Conservation (phyloP, 2,797 vertebrate genomes). For the Microctenopoma steveboyesi region DNA sequence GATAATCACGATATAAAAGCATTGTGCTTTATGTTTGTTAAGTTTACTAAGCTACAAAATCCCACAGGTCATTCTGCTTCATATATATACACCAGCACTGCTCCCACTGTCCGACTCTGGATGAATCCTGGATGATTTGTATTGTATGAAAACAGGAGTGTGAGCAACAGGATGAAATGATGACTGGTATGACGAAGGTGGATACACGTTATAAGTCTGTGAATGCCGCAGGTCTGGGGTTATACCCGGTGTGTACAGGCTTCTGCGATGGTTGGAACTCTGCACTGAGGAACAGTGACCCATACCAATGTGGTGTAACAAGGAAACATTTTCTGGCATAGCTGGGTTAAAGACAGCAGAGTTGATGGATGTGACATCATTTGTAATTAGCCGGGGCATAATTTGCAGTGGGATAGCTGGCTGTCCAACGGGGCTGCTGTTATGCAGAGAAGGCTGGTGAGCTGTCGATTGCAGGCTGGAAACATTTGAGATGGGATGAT, state of each 20-base stretch:
- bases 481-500: conserved; percentile 61
- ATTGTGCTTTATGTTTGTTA: neutral
- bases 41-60: neutral
- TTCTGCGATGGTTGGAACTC: conserved; percentile 47
- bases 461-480: conserved; percentile 42
- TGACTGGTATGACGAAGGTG: conserved; percentile 57
- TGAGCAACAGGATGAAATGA: conserved; percentile 64
- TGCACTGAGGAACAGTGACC: conserved; percentile 39
- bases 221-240: conserved; percentile 49
- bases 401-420: conserved; percentile 42
- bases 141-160: conserved; percentile 71
- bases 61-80: conserved; percentile 8
- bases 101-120: conserved; percentile 39
- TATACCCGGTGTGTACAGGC: conserved; percentile 35
- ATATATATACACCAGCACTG: conserved; percentile 74
- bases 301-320: conserved; percentile 54
- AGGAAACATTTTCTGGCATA: conserved; percentile 37
- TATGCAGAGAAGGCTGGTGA: conserved; percentile 41
- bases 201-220: conserved; percentile 25
- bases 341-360: conserved; percentile 45
- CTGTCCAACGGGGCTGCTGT: conserved; percentile 31
- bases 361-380: conserved; percentile 25
- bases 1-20: neutral
- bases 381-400: conserved; percentile 32
- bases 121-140: conserved; percentile 57